phyloP scores from a whole-genome alignment of 2,888 invertebrate genomes.

The Melanchra persicariae region DNA sequence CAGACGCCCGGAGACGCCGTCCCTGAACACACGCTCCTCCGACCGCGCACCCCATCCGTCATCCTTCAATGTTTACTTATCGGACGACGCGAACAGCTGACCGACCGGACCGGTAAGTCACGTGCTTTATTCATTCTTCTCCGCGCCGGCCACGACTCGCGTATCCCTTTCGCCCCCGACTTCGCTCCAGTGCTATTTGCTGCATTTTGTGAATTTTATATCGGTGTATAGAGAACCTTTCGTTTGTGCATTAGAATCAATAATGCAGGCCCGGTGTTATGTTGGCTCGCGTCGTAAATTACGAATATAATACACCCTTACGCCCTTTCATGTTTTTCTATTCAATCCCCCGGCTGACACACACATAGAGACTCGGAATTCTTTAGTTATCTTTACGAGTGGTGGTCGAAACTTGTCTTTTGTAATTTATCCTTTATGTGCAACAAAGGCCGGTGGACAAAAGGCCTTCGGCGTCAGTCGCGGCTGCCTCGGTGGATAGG shows the following conservation, averaged over 20 bases:
- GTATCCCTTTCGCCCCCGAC: constrained; percentile 54
- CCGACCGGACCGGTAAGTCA: constrained; percentile 90
- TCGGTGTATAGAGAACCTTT: constrained; percentile 73
- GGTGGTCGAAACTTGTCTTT: constrained; percentile 84
- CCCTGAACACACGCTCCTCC: constrained; percentile 84
- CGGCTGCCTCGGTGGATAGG: constrained; percentile 74
- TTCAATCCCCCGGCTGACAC: constrained; percentile 79
- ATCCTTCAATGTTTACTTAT: constrained; percentile 89
- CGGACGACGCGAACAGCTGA: constrained; percentile 89
- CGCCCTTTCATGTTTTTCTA: constrained; percentile 84
- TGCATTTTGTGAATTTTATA: constrained; percentile 76
- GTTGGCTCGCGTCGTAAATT: constrained; percentile 83
- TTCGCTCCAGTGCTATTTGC: constrained; percentile 59
- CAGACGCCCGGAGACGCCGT: constrained; percentile 91
- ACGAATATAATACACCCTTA: constrained; percentile 87
- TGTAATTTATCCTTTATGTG: constrained; percentile 88
- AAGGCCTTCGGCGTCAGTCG: constrained; percentile 79
- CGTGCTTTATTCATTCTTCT: constrained; percentile 80
- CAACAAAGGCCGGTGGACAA: constrained; percentile 86
- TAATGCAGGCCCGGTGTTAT: constrained; percentile 82
- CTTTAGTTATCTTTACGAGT: constrained; percentile 88
- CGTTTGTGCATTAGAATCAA: constrained; percentile 82
- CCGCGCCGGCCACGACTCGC: constrained; percentile 66
- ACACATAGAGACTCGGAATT: constrained; percentile 77
- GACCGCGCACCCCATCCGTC: constrained; percentile 82